Conservation (phyloP, 1,140 invertebrate genomes). For the Lasioglossum baleicum region DNA sequence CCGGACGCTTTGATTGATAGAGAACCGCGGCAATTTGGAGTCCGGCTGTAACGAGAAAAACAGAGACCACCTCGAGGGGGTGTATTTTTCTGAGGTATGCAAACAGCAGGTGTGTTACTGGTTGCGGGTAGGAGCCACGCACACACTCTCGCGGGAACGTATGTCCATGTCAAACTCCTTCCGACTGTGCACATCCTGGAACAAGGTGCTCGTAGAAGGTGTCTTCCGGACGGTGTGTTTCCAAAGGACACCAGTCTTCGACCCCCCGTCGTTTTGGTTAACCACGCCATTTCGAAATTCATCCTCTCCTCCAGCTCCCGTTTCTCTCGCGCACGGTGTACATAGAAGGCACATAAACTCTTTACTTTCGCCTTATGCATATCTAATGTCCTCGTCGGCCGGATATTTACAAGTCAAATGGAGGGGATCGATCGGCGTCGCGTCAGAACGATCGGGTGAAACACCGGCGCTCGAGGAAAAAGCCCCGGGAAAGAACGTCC, state of each 20-base stretch:
- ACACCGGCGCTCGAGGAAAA: slow-evolving; percentile 6
- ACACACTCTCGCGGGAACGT: slow-evolving; percentile 19
- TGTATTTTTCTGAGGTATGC: slow-evolving; percentile 8
- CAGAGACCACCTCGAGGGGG: neutral
- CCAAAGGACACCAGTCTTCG: slow-evolving; percentile 39
- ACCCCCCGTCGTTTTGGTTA: slow-evolving; percentile 10
- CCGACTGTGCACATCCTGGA: slow-evolving; percentile 41
- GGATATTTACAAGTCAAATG: slow-evolving; percentile 66
- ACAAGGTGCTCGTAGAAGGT: slow-evolving; percentile 36
- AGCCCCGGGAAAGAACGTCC: neutral
- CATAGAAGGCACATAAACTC: slow-evolving; percentile 43
- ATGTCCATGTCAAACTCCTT: slow-evolving; percentile 49
- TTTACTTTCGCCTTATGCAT: slow-evolving; percentile 53
- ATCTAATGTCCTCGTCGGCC: slow-evolving; percentile 48
- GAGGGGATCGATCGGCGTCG: slow-evolving; percentile 42
- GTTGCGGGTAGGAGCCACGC: neutral
- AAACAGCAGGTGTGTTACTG: neutral
- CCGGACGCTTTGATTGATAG: slow-evolving; percentile 55
- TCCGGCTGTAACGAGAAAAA: slow-evolving; percentile 30
- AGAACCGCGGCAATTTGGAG: slow-evolving; percentile 48
- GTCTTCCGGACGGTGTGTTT: slow-evolving; percentile 35
- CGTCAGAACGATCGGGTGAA: slow-evolving; percentile 32
- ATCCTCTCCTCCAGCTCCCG: neutral
- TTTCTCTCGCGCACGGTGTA: neutral
- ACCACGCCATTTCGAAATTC: slow-evolving; percentile 6